These are phyloP conservation scores for Trididemnum miniatum DNA, from an alignment of 23 tunicate genomes.

Conservation along the genomic window DNA sequence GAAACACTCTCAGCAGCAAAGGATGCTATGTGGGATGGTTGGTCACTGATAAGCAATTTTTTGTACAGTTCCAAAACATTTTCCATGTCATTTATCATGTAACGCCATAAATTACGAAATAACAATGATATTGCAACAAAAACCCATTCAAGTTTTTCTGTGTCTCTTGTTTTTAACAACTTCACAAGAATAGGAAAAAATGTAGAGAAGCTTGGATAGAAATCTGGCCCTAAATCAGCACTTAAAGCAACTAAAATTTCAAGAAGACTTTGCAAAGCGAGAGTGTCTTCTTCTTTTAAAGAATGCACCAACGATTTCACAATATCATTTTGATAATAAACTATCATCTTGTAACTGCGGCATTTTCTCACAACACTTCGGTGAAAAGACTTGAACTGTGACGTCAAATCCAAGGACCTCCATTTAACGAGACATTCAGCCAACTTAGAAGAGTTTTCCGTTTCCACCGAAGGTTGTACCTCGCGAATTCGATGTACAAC, in stretches of 20 bases:
- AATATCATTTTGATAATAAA: conserved; percentile 53
- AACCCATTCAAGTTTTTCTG: conserved; percentile 69
- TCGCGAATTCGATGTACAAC: conserved; percentile 43
- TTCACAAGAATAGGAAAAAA: conserved; percentile 56
- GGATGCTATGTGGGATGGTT: conserved; percentile 63
- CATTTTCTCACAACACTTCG: conserved; percentile 37
- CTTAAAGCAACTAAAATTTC: conserved; percentile 73
- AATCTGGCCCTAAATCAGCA: conserved; percentile 74
- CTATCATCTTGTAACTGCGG: conserved; percentile 64
- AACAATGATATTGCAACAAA: conserved; percentile 65
- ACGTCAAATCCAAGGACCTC: conserved; percentile 68
- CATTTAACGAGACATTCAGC: conserved; percentile 62
- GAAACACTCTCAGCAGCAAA: conserved; percentile 93
- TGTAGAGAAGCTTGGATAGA: conserved; percentile 64
- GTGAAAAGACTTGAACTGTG: conserved; percentile 35
- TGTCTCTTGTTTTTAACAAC: conserved; percentile 67
- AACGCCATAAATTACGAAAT: conserved; percentile 66
- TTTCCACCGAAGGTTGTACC: conserved; percentile 14
- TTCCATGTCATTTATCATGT: conserved; percentile 74
- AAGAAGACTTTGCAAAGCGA: conserved; percentile 72
- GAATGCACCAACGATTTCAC: conserved; percentile 40
- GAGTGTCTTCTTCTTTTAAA: conserved; percentile 42
- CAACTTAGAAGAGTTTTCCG: conserved; percentile 47
- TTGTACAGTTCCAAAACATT: conserved; percentile 59
- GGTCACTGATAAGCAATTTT: conserved; percentile 34